Evolutionary conservation across 1,140 invertebrate genomes (phyloP).

Genomic region (Cyclina sinensis): DNA sequence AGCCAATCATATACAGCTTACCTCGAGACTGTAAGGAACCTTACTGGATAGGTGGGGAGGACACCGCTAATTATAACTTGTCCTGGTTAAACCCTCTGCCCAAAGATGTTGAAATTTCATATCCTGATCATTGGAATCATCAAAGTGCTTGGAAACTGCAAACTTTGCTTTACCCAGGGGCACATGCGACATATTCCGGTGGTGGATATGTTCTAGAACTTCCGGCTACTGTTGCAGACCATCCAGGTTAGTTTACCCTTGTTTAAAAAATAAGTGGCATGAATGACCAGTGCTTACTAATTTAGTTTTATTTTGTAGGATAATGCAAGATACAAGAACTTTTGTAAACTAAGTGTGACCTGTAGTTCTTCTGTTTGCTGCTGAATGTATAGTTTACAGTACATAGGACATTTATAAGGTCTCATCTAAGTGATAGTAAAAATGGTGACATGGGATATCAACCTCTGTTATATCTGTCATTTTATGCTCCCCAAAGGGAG

Average conservation of each 20-base stretch:
- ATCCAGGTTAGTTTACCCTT: constrained; percentile 7
- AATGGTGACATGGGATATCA: too few species aligned
- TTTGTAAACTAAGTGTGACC: too few species aligned
- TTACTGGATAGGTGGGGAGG: constrained; percentile 66
- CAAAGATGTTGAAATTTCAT: neutral
- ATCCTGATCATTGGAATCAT: constrained; percentile 58
- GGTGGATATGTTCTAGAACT: constrained; percentile 69
- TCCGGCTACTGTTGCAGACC: neutral
- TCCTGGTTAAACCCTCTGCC: constrained; percentile 54
- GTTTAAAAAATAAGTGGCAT: too few species aligned
- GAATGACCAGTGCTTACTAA: too few species aligned
- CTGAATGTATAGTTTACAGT: too few species aligned
- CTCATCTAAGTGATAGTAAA: too few species aligned
- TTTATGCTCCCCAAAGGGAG: too few species aligned
- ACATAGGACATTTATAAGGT: too few species aligned
- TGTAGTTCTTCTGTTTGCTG: too few species aligned
- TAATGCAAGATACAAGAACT: too few species aligned
- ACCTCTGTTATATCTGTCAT: too few species aligned
- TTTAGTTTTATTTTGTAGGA: too few species aligned
- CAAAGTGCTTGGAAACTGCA: constrained; percentile 65
- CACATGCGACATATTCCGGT: constrained; percentile 68
- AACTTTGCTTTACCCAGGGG: constrained; percentile 69
- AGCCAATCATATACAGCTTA: neutral
- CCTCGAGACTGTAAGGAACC: constrained; percentile 42
- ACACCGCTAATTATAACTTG: constrained; percentile 58